Conservation (phyloP, 2,888 invertebrate species). For the Hyalella azteca region DNA sequence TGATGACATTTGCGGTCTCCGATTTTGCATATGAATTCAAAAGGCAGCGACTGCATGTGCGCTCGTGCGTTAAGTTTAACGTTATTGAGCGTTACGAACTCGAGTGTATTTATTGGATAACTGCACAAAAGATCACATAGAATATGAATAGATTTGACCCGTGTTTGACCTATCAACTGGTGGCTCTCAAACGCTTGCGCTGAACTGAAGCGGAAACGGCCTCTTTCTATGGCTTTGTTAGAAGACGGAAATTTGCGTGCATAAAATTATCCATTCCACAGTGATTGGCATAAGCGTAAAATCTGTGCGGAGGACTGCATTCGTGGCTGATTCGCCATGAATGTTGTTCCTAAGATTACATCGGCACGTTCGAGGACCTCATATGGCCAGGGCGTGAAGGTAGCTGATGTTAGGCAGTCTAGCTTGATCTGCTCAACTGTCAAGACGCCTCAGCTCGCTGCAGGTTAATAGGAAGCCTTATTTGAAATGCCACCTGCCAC, state of each 20-base stretch:
- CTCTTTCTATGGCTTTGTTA: slow-evolving; percentile 16
- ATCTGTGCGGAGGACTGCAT: not conserved
- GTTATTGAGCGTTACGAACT: slow-evolving; percentile 13
- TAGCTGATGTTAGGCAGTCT: not conserved
- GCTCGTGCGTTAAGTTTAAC: slow-evolving; percentile 17
- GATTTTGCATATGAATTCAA: slow-evolving; percentile 32
- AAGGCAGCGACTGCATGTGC: not conserved
- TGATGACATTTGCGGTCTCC: slow-evolving; percentile 16
- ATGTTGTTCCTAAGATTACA: slow-evolving; percentile 11
- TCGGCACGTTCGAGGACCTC: not conserved
- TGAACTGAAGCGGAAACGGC: slow-evolving; percentile 27
- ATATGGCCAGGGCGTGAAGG: slow-evolving; percentile 28
- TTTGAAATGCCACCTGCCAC: slow-evolving; percentile 32
- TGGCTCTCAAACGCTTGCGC: not conserved
- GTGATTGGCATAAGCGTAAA: slow-evolving; percentile 30
- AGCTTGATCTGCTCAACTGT: not conserved
- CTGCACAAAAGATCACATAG: slow-evolving; percentile 20
- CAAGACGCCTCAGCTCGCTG: not conserved
- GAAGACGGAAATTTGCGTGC: slow-evolving; percentile 21
- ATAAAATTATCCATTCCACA: slow-evolving; percentile 23
- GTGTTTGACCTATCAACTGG: slow-evolving; percentile 29
- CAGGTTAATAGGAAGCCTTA: slow-evolving; percentile 29
- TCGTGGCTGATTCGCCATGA: slow-evolving; percentile 16
- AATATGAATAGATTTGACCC: slow-evolving; percentile 33
- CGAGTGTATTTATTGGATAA: slow-evolving; percentile 30